These are phyloP conservation scores for Solea senegalensis DNA, from an alignment of 2,113 vertebrate species.

Conservation along the genomic window DNA sequence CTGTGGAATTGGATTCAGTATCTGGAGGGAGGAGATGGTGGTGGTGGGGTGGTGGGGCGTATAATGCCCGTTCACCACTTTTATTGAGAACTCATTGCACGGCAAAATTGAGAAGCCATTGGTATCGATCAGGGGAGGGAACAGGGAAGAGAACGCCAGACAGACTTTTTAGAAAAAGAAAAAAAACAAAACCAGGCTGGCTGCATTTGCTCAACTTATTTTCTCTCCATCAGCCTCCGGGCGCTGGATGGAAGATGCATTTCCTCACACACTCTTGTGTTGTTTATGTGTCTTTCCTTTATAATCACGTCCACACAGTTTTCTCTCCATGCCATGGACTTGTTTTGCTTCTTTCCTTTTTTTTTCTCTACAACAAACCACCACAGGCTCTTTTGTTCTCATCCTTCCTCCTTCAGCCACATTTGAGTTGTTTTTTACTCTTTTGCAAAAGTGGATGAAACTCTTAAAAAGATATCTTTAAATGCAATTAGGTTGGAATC, in stretches of 20 bases:
- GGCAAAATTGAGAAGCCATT: constrained; percentile 76
- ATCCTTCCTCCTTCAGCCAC: not conserved
- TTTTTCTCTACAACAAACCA: no score
- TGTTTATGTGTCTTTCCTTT: not conserved
- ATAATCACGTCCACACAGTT: constrained; percentile 10
- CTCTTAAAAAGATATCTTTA: not conserved
- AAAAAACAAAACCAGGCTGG: not conserved
- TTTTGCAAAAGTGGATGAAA: constrained; percentile 13
- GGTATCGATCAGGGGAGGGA: constrained; percentile 69
- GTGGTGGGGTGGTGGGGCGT: not conserved
- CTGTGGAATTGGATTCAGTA: constrained; percentile 75
- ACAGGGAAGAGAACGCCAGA: constrained; percentile 5
- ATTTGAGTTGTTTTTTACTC: not conserved
- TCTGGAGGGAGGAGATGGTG: constrained; percentile 15
- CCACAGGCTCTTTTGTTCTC: not conserved
- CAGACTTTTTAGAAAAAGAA: not conserved
- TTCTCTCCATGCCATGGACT: constrained; percentile 3
- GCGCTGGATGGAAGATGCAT: constrained; percentile 16
- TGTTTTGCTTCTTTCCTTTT: constrained; percentile 3
- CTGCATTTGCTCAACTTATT: constrained; percentile 28
- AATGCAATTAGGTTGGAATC: constrained; percentile 9
- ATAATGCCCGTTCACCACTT: constrained; percentile 58
- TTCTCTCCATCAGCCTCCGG: constrained; percentile 14
- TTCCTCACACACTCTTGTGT: constrained; percentile 9
- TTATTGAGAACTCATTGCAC: constrained; percentile 74